Evolutionary conservation across 1,140 invertebrate species (phyloP).

Genomic region (Leptinotarsa lineolata): DNA sequence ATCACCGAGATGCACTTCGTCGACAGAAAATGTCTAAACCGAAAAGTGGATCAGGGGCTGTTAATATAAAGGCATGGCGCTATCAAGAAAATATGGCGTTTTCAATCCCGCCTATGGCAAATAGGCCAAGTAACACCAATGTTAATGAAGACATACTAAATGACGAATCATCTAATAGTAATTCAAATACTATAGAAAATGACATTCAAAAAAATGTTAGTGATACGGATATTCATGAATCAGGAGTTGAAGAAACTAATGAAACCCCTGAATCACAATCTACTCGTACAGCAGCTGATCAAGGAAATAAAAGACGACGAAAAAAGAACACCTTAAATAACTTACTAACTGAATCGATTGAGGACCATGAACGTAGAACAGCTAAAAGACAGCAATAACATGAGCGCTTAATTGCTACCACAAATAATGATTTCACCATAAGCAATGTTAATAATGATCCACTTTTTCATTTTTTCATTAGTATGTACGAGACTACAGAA

Average conservation of each 20-base stretch:
- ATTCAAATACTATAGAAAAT: slow-evolving; percentile 19
- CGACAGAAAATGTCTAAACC: slow-evolving; percentile 8
- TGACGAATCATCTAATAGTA: slow-evolving; percentile 18
- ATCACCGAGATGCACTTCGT: slow-evolving; percentile 15
- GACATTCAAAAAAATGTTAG: slow-evolving; percentile 9
- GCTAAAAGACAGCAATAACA: neutral
- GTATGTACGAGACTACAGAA: slow-evolving; percentile 22
- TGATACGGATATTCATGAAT: neutral
- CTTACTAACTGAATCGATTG: slow-evolving; percentile 4
- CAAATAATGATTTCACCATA: slow-evolving; percentile 12
- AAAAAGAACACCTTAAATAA: slow-evolving; percentile 16
- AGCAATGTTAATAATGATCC: slow-evolving; percentile 24
- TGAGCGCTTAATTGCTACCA: neutral
- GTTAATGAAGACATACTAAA: slow-evolving; percentile 19
- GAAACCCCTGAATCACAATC: neutral
- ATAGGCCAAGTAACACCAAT: slow-evolving; percentile 24
- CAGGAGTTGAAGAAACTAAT: neutral
- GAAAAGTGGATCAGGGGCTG: slow-evolving; percentile 23
- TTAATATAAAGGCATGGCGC: slow-evolving; percentile 23
- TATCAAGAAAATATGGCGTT: slow-evolving; percentile 28
- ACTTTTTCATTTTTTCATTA: slow-evolving; percentile 22
- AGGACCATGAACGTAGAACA: neutral
- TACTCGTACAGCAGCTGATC: neutral
- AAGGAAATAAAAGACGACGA: neutral
- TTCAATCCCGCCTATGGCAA: slow-evolving; percentile 23